Evolutionary conservation across 2,888 invertebrate species (phyloP), one percentile per base, ranked within the genome.

Genomic region (Nomada fucata): DNA sequence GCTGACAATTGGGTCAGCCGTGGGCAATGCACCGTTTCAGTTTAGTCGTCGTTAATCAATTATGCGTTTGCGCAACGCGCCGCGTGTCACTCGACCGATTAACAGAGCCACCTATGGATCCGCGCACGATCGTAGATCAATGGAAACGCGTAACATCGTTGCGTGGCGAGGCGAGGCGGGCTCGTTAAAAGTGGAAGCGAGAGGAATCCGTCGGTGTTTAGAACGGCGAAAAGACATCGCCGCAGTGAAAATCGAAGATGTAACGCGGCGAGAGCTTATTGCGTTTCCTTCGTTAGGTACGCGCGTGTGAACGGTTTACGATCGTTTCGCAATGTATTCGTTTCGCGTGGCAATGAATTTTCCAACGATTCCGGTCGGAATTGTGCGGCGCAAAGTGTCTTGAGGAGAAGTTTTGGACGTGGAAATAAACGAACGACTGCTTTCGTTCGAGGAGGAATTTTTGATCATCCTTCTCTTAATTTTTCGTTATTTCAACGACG

Each of bases 21-120:
- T 64, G 68, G 82, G 63, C 74, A 11, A 73, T 67, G 52, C 55
- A 67, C 53, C 63, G 60, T 59, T 75, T 80, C 80, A 23, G 74
- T 77, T 77, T 71, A 53, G 60, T 29, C 73, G 68, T 77, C 80
- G 61, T 84, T 84, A 84, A 84, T 83, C 76, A 76, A 73, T 84
- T 84, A 83, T 76, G 53, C 76, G 70, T 15, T 83, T 82, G 44
- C 68, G 29, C 70, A 83, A 82, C 57, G 63, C 29, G 11, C 70
- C 23, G 11, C 67, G 11, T 69, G 42, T 75, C 69, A 69, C n/a
- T 47, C 57, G 57, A 23, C 36, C 63, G 82, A 80, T 82, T 67
- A 80, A 76, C 76, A 53, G 44, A 70, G 55, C 18, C 65, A 76
- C 79, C 53, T 67, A 47, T 42, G 61, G 52, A 61, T 60, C 44